A percentile compares a stretch with the other conserved stretches of the same genome.
These are phyloP conservation scores for Rhopalosiphum maidis DNA, from an alignment of 1,140 invertebrate genomes.

Conservation along the genomic window DNA sequence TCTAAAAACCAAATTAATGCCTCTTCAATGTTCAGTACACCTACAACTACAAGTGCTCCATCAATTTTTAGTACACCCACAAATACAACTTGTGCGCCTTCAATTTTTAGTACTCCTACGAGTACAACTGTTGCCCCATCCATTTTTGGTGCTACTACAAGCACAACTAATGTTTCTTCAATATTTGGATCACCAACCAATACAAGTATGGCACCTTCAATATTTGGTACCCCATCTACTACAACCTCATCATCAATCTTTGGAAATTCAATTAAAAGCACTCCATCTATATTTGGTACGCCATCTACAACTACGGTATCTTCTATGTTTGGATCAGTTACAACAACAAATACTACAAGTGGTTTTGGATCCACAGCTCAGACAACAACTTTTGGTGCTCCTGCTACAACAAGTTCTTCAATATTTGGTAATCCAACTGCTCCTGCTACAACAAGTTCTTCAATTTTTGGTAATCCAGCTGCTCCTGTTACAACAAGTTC, in stretches of 20 bases:
- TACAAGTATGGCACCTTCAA: neutral
- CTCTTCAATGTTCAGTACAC: neutral
- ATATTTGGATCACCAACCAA: constrained; percentile 42
- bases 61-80: neutral
- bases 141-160: constrained; percentile 30
- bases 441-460: constrained; percentile 4
- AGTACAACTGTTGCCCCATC: neutral
- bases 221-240: neutral
- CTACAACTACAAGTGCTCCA: neutral
- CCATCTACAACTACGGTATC: constrained; percentile 5
- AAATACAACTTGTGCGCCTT: constrained; percentile 19
- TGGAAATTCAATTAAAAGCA: constrained; percentile 20
- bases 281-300: constrained; percentile 36
- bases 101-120: constrained; percentile 4
- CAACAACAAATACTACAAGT: constrained; percentile 27
- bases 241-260: constrained; percentile 36
- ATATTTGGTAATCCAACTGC: neutral
- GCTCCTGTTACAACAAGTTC: neutral
- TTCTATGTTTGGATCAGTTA: constrained; percentile 44
- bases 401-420: constrained; percentile 15
- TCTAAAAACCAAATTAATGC: constrained; percentile 8
- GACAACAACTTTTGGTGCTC: constrained; percentile 22
- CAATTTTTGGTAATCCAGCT: constrained; percentile 9
- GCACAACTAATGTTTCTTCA: neutral
- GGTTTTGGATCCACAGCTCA: constrained; percentile 24